Conservation (phyloP, 2,888 invertebrate genomes). For the Tachina fera region DNA sequence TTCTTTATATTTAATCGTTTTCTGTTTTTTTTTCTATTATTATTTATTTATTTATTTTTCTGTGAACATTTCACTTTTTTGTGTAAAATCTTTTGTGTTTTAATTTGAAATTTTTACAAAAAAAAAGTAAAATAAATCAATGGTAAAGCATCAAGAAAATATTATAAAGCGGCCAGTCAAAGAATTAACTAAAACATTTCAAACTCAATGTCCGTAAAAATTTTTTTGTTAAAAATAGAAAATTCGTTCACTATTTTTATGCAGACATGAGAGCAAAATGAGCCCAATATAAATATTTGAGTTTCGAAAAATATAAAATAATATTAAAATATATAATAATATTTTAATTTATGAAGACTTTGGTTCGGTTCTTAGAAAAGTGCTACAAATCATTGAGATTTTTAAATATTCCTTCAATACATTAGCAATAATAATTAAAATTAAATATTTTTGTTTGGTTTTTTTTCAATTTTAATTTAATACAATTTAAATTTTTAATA, state of each 20-base stretch:
- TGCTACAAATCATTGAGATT: constrained; percentile 12
- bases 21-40: constrained; percentile 14
- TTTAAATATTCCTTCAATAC: constrained; percentile 3
- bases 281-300: constrained; percentile 49
- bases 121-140: constrained; percentile 61
- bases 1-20: constrained; percentile 38
- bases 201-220: constrained; percentile 48
- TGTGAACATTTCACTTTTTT: constrained; percentile 34
- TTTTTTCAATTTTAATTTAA: not conserved
- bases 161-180: constrained; percentile 40
- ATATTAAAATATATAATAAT: constrained; percentile 2
- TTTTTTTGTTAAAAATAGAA: constrained; percentile 76
- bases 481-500: too few relatives aligned
- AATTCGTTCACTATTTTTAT: constrained; percentile 78
- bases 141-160: constrained; percentile 51
- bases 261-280: constrained; percentile 45
- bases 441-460: not conserved
- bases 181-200: constrained; percentile 23
- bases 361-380: constrained; percentile 14
- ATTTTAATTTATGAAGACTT: constrained; percentile 24
- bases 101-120: constrained; percentile 45
- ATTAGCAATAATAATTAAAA: not conserved
- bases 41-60: constrained; percentile 5
- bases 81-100: constrained; percentile 25
- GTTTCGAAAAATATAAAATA: constrained; percentile 42